A percentile compares a stretch with the other conserved stretches of the same genome.
Evolutionary conservation across 2,113 vertebrate genomes (phyloP).

Genomic region (Petroica traversi): DNA sequence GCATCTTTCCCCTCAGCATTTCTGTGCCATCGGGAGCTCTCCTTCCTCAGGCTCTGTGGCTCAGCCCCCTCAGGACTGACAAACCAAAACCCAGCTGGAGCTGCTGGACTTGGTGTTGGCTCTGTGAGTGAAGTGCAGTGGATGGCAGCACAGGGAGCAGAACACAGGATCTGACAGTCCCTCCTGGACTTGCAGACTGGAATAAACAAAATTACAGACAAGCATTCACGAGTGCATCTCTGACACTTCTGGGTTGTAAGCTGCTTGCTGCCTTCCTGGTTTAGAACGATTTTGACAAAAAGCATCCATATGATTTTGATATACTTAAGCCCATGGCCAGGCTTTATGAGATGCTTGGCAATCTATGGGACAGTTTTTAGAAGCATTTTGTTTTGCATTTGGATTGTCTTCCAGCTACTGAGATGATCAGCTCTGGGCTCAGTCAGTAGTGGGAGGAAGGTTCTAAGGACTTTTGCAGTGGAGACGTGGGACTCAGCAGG

Average conservation of each 20-base stretch:
- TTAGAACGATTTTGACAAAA: not conserved
- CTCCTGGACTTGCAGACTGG: slow-evolving; percentile 20
- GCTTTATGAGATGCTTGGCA: not conserved
- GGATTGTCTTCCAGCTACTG: not conserved
- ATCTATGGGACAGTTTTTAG: not conserved
- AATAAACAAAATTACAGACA: not conserved
- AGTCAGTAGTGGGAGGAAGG: not conserved
- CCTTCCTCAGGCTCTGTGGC: not conserved
- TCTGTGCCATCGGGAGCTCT: not conserved
- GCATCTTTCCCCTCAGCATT: not conserved
- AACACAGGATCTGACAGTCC: slow-evolving; percentile 21
- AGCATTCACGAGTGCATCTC: not conserved
- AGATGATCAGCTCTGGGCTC: not conserved
- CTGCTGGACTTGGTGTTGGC: not conserved
- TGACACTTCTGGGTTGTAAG: not conserved
- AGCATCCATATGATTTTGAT: not conserved
- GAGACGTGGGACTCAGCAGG: not conserved
- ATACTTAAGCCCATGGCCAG: not conserved
- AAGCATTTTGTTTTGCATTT: not conserved
- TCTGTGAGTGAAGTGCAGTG: not conserved
- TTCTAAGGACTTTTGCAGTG: not conserved
- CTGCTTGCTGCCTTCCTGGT: not conserved
- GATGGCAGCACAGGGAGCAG: not conserved
- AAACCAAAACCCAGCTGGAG: not conserved
- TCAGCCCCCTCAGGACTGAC: not conserved